phyloP scores from a whole-genome alignment of 2,113 vertebrate genomes.

The Gallinago paraguaiae region DNA sequence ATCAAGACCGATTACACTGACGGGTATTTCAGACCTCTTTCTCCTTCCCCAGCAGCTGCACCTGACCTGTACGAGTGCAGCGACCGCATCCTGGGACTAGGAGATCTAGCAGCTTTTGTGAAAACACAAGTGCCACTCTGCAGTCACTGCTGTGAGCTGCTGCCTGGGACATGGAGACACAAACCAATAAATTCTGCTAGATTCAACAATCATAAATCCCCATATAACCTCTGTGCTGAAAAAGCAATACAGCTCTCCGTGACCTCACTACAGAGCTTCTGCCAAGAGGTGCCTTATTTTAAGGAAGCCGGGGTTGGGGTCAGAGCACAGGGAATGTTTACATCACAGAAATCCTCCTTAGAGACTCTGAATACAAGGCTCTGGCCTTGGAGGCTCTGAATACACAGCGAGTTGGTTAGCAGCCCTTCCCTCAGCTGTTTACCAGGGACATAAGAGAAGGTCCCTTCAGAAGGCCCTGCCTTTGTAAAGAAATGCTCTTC shows the following conservation, averaged over 20 bases:
- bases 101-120: background rate
- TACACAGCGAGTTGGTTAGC: background rate
- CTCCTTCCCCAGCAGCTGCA: background rate
- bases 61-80: accelerated
- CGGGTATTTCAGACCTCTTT: background rate
- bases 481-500: background rate
- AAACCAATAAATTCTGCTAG: background rate
- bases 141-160: background rate
- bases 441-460: background rate
- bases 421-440: background rate
- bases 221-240: background rate
- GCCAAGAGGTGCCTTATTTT: background rate
- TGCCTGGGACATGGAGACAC: background rate
- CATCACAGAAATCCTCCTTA: background rate
- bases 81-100: background rate
- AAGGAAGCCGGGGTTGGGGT: background rate
- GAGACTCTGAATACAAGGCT: background rate
- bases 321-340: background rate
- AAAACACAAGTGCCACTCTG: background rate
- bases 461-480: background rate
- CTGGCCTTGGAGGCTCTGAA: background rate
- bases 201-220: background rate
- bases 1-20: background rate
- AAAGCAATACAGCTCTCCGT: background rate
- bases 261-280: background rate